A percentile compares a stretch with the other conserved stretches of the same genome.
phyloP scores from a whole-genome alignment of 2,888 invertebrate genomes.

The Erebia aethiops region DNA sequence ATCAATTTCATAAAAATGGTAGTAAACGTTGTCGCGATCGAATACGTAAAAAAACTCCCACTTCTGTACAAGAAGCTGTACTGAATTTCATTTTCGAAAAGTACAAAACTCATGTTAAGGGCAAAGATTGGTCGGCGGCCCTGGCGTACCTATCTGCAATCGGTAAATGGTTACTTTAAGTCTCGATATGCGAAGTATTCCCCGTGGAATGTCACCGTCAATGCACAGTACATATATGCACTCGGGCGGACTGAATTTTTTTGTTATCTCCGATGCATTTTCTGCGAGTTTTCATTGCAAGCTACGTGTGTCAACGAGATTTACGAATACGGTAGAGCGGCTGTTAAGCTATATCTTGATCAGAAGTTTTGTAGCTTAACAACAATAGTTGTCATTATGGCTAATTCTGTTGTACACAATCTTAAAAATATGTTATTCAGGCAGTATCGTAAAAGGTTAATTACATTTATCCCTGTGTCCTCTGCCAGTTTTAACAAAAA shows the following conservation, averaged over 20 bases:
- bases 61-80: neutral
- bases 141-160: slow-evolving; percentile 80
- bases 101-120: neutral
- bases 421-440: too few species aligned
- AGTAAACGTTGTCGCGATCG: too few species aligned
- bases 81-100: neutral
- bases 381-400: neutral
- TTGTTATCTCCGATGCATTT: slow-evolving; percentile 81
- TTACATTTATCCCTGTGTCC: too few species aligned
- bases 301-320: slow-evolving; percentile 44
- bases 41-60: too few species aligned
- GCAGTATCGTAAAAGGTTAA: too few species aligned
- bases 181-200: slow-evolving; percentile 78
- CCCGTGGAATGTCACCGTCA: slow-evolving; percentile 77
- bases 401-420: too few species aligned
- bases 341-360: neutral
- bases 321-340: neutral
- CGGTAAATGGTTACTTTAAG: slow-evolving; percentile 81
- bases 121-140: slow-evolving; percentile 71
- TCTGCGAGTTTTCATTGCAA: slow-evolving; percentile 79
- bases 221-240: slow-evolving; percentile 77
- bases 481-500: too few species aligned
- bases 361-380: too few species aligned
- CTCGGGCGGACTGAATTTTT: slow-evolving; percentile 76
- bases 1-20: too few species aligned